A percentile compares a stretch with the other conserved stretches of the same genome.
Evolutionary conservation across 2,888 invertebrate species (phyloP).

Genomic region (Agapostemon virescens): DNA sequence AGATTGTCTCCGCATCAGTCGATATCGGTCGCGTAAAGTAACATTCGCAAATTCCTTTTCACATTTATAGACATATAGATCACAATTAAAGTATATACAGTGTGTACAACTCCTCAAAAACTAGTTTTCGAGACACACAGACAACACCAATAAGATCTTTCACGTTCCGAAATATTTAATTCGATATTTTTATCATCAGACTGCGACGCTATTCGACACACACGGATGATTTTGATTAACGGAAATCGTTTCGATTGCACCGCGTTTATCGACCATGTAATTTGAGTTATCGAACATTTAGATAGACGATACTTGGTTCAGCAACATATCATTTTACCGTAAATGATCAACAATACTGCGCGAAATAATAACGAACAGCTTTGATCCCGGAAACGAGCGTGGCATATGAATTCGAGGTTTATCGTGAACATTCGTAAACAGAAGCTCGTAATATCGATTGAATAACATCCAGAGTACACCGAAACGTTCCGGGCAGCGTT

Average conservation of each 20-base stretch:
- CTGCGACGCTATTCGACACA: background rate
- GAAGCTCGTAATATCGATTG: conserved; percentile 17
- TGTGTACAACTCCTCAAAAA: no score
- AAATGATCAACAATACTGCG: conserved; percentile 30
- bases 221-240: background rate
- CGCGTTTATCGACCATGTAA: conserved; percentile 19
- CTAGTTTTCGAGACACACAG: no score
- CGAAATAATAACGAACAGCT: conserved; percentile 10
- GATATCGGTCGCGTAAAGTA: no score
- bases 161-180: no score
- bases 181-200: no score
- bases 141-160: no score
- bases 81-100: no score
- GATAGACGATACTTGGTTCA: background rate
- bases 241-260: conserved; percentile 13
- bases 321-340: background rate
- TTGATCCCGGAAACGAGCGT: conserved; percentile 21
- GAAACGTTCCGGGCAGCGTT: background rate
- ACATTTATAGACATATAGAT: no score
- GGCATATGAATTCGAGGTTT: conserved; percentile 24
- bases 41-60: no score
- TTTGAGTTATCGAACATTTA: conserved; percentile 29
- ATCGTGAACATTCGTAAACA: conserved; percentile 2
- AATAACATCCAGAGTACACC: background rate
- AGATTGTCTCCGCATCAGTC: no score